A percentile compares a stretch with the other conserved stretches of the same genome.
phyloP scores from a whole-genome alignment of 2,888 invertebrate genomes.

The Oxyteleia sp. region DNA sequence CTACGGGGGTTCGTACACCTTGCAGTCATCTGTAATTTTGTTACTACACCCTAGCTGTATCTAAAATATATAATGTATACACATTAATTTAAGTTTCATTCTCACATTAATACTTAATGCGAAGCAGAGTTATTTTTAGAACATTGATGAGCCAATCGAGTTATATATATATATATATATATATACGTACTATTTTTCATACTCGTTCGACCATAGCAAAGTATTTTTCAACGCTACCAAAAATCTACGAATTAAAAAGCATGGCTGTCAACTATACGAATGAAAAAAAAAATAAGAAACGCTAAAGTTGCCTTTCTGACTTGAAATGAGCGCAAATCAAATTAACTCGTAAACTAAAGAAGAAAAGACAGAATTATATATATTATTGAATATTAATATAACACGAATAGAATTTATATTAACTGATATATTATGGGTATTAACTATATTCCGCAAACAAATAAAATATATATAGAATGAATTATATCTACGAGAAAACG shows the following conservation, averaged over 20 bases:
- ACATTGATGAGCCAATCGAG: conserved; percentile 44
- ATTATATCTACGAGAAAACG: conserved; percentile 75
- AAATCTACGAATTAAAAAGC: conserved; percentile 48
- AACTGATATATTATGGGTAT: conserved; percentile 70
- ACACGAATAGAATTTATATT: conserved; percentile 76
- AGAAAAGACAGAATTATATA: conserved; percentile 74
- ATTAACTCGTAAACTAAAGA: conserved; percentile 81
- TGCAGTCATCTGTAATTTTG: conserved; percentile 61
- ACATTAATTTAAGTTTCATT: conserved; percentile 56
- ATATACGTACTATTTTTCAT: conserved; percentile 60
- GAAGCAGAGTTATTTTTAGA: conserved; percentile 34
- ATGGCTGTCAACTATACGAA: conserved; percentile 52
- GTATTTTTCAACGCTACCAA: conserved; percentile 31
- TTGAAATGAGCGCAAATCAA: conserved; percentile 87
- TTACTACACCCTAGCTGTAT: conserved; percentile 47
- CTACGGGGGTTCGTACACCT: conserved; percentile 38
- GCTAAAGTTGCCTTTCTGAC: conserved; percentile 85
- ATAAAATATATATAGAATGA: conserved; percentile 67
- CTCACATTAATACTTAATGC: conserved; percentile 54
- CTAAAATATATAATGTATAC: conserved; percentile 57
- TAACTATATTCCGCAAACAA: conserved; percentile 67
- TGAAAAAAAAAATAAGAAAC: conserved; percentile 55
- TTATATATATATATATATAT: too few species aligned
- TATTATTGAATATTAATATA: conserved; percentile 69
- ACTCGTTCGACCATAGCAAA: conserved; percentile 32